These are phyloP conservation scores for Sclerurus mexicanus DNA, from an alignment of 2,113 vertebrate genomes.

Conservation along the genomic window DNA sequence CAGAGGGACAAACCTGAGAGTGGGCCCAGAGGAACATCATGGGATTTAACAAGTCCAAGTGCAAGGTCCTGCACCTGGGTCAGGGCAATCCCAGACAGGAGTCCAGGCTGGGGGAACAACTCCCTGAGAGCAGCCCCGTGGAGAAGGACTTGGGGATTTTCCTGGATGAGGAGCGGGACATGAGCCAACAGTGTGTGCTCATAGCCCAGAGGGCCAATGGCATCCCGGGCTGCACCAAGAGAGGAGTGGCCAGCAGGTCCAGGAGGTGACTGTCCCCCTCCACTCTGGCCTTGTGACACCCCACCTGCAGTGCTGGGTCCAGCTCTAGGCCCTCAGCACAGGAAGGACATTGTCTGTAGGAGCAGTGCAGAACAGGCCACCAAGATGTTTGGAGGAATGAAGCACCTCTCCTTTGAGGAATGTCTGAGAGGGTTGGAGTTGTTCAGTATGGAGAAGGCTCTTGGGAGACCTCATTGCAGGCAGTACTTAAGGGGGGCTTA, in stretches of 20 bases:
- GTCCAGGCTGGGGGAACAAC: not conserved
- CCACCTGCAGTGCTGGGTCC: not conserved
- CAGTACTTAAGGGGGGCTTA: not conserved
- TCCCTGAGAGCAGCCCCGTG: not conserved
- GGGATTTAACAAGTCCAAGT: not conserved
- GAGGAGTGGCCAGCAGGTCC: not conserved
- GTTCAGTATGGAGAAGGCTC: not conserved
- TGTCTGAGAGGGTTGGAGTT: not conserved
- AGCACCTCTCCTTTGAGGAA: not conserved
- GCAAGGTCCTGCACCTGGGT: not conserved
- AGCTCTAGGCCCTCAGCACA: not conserved
- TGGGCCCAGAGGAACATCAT: not conserved
- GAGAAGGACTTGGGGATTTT: not conserved
- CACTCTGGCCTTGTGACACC: not conserved
- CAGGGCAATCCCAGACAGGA: rapidly evolving
- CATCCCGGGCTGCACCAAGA: not conserved
- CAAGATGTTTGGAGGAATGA: not conserved
- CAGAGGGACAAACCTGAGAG: not conserved
- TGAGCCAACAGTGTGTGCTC: not conserved
- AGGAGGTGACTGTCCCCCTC: not conserved
- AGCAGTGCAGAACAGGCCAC: not conserved
- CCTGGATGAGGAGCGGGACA: not conserved
- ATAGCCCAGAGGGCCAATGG: not conserved
- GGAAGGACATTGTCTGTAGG: not conserved
- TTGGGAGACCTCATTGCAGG: not conserved